These are phyloP conservation scores for Martes martes DNA, from an alignment of 2,113 vertebrate genomes.

Conservation along the genomic window DNA sequence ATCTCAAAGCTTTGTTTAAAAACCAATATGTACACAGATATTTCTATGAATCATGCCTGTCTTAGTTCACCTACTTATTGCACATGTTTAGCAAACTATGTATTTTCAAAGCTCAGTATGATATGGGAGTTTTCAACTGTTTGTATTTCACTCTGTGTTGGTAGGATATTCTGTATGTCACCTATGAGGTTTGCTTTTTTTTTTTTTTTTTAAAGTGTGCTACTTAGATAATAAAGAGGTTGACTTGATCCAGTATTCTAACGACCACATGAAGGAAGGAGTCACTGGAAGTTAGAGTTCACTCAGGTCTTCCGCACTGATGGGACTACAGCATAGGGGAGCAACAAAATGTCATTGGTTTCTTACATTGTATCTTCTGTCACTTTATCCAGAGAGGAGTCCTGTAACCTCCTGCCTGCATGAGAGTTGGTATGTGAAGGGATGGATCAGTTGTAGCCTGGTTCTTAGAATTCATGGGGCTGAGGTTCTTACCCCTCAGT, in stretches of 20 bases:
- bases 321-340: background rate
- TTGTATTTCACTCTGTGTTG: background rate
- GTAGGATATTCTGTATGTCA: conserved; percentile 55
- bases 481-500: background rate
- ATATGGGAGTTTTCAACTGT: background rate
- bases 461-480: background rate
- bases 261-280: background rate
- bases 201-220: background rate
- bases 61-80: conserved; percentile 46
- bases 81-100: background rate
- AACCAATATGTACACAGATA: background rate
- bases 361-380: background rate
- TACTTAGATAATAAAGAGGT: background rate
- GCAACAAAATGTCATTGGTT: background rate
- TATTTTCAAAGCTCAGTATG: conserved; percentile 10
- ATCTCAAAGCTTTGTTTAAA: conserved; percentile 12
- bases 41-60: background rate
- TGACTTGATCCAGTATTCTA: conserved; percentile 43
- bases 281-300: background rate
- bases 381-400: background rate
- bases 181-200: conserved; percentile 19
- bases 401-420: background rate
- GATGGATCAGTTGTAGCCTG: background rate
- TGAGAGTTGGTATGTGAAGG: background rate
- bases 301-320: no score